Conservation (phyloP, 2,797 vertebrate species). For the Mustela erminea region DNA sequence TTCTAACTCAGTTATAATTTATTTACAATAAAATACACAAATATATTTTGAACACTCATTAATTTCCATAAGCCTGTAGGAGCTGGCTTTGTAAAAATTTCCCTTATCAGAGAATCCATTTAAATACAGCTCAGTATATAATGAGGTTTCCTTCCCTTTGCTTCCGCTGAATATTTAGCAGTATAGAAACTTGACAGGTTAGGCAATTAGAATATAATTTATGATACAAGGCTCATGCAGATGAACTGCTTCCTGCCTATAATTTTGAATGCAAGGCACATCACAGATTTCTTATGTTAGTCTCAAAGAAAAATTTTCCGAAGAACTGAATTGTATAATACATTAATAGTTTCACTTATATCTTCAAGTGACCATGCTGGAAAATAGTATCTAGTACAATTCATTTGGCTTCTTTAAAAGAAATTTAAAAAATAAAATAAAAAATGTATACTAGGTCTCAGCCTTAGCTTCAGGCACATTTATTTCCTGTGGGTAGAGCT, state of each 20-base stretch:
- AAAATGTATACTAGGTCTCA: neutral
- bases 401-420: conserved; percentile 29
- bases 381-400: neutral
- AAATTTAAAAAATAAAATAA: conserved; percentile 16
- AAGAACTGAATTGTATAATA: neutral
- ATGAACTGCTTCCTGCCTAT: conserved; percentile 65
- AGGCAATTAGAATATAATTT: conserved; percentile 80
- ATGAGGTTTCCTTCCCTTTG: conserved; percentile 73
- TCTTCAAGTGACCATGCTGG: conserved; percentile 15
- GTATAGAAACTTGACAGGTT: conserved; percentile 63
- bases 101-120: conserved; percentile 73
- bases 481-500: neutral
- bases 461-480: neutral
- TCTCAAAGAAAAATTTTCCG: conserved; percentile 48
- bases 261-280: conserved; percentile 52
- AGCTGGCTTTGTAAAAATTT: conserved; percentile 74
- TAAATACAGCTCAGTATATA: conserved; percentile 70
- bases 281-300: conserved; percentile 58
- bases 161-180: conserved; percentile 74
- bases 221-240: conserved; percentile 56
- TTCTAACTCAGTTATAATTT: conserved; percentile 59
- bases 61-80: conserved; percentile 72
- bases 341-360: neutral
- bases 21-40: conserved; percentile 57
- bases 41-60: conserved; percentile 70